Evolutionary conservation across 2,797 vertebrate genomes (phyloP).

Genomic region (Gouania willdenowi): DNA sequence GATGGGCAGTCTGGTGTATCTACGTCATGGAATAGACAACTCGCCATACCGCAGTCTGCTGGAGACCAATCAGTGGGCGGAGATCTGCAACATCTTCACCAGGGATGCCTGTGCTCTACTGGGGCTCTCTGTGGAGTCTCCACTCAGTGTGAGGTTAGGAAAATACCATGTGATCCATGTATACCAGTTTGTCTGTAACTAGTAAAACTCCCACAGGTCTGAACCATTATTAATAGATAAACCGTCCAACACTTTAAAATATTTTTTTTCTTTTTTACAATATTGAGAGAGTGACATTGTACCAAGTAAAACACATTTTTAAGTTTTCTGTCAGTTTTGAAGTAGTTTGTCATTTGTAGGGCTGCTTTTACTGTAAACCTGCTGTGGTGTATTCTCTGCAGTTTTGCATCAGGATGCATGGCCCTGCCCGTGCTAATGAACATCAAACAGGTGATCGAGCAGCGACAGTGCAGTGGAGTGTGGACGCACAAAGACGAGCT

Average conservation of each 20-base stretch:
- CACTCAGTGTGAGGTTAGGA: slow-evolving; percentile 86
- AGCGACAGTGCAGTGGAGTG: slow-evolving; percentile 87
- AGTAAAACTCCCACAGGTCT: no score
- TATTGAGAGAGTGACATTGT: no score
- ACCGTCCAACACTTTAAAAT: no score
- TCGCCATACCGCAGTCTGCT: slow-evolving; percentile 86
- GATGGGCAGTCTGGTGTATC: slow-evolving; percentile 90
- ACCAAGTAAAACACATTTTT: no score
- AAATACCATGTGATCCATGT: background rate
- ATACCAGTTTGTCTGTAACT: no score
- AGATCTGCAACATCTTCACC: slow-evolving; percentile 91
- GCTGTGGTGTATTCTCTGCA: slow-evolving; percentile 15
- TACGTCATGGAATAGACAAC: slow-evolving; percentile 87
- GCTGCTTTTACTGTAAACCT: background rate
- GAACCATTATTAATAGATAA: no score
- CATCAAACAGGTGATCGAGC: slow-evolving; percentile 90
- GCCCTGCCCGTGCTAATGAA: slow-evolving; percentile 89
- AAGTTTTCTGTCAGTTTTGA: no score
- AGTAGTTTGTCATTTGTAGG: background rate
- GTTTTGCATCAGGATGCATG: slow-evolving; percentile 90
- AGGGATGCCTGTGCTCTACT: slow-evolving; percentile 86
- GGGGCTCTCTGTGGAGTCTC: slow-evolving; percentile 89
- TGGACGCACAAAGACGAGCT: slow-evolving; percentile 92
- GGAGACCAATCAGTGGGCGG: slow-evolving; percentile 87
- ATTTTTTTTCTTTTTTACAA: no score